These are phyloP conservation scores for Aphelinus atriplicis DNA, from an alignment of 1,140 invertebrate genomes.

Conservation along the genomic window DNA sequence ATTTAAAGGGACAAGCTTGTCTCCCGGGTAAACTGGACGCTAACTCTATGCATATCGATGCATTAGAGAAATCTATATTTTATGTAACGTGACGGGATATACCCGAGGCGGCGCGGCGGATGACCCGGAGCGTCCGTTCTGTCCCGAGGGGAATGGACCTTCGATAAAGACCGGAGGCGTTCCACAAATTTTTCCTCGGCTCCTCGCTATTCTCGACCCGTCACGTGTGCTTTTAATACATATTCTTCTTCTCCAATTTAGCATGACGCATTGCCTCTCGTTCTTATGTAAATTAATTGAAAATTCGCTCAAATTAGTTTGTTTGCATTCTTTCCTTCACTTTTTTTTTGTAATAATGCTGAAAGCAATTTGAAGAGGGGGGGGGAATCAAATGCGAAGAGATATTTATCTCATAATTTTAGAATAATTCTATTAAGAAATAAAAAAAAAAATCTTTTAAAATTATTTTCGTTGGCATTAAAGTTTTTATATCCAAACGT, in stretches of 20 bases:
- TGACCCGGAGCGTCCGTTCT: slow-evolving; percentile 32
- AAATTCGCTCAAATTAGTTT: no score
- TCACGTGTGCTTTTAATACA: slow-evolving; percentile 40
- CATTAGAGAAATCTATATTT: slow-evolving; percentile 47
- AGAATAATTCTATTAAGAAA: no score
- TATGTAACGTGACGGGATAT: slow-evolving; percentile 44
- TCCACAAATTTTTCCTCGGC: slow-evolving; percentile 21
- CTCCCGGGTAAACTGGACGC: slow-evolving; percentile 25
- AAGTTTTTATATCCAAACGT: no score
- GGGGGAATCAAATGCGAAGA: no score
- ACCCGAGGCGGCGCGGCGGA: slow-evolving; percentile 19
- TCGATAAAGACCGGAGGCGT: slow-evolving; percentile 38
- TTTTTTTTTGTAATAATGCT: neutral
- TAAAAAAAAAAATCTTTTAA: no score
- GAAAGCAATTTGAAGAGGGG: no score
- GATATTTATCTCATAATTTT: no score
- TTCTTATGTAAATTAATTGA: neutral
- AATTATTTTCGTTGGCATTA: no score
- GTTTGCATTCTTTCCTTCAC: no score
- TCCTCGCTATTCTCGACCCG: neutral
- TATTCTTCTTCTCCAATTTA: slow-evolving; percentile 30
- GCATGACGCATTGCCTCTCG: slow-evolving; percentile 14
- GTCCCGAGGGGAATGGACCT: slow-evolving; percentile 27
- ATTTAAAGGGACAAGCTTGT: slow-evolving; percentile 10
- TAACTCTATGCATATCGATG: slow-evolving; percentile 45